A percentile compares a stretch with the other conserved stretches of the same genome.
Evolutionary conservation across 2,113 vertebrate genomes (phyloP).

Genomic region (Rallus limicola): DNA sequence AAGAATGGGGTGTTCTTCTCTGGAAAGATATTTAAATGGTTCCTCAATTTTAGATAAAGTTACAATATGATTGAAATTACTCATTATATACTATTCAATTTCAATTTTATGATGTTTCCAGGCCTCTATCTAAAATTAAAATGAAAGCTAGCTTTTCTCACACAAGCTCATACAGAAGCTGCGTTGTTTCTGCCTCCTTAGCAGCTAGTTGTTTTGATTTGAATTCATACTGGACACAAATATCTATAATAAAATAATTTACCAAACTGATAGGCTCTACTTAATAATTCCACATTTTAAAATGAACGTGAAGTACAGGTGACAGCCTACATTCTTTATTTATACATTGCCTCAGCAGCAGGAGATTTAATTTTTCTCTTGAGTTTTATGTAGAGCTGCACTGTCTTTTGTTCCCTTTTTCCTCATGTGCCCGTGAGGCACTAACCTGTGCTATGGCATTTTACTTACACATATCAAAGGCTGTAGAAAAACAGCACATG

Average conservation of each 20-base stretch:
- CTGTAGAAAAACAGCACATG: not conserved
- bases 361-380: not conserved
- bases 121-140: constrained; percentile 1
- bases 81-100: not conserved
- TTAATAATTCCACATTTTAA: not conserved
- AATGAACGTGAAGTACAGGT: not conserved
- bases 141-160: not conserved
- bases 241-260: not conserved
- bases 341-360: not conserved
- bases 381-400: not conserved
- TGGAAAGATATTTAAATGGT: not conserved
- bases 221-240: not conserved
- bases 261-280: not conserved
- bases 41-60: constrained; percentile 19
- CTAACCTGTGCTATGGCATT: not conserved
- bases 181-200: not conserved
- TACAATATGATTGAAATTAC: not conserved
- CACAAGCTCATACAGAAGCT: not conserved
- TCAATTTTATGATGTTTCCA: not conserved
- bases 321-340: not conserved
- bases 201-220: not conserved
- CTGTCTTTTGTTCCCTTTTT: not conserved
- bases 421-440: not conserved
- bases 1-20: not conserved
- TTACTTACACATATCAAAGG: not conserved